Evolutionary conservation across 2,113 vertebrate genomes (phyloP).

Genomic region (Platysteira castanea): DNA sequence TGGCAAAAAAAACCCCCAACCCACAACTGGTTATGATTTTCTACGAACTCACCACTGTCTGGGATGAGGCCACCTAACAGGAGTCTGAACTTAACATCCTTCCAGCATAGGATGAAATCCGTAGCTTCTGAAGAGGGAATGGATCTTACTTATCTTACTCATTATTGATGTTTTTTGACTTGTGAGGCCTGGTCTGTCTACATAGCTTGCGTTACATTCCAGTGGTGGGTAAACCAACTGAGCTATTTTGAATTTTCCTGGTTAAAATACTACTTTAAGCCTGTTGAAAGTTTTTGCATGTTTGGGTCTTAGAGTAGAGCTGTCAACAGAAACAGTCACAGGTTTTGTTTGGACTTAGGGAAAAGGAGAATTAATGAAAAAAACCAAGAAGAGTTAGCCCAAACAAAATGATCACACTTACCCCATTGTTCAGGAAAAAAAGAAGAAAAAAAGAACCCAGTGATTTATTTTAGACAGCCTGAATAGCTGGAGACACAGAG

Average conservation of each 20-base stretch:
- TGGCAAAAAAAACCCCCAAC: neutral
- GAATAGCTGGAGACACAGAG: slow-evolving; percentile 36
- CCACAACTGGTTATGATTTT: neutral
- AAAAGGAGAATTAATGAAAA: neutral
- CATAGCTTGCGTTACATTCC: neutral
- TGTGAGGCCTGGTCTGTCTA: neutral
- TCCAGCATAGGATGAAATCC: neutral
- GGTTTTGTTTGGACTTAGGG: neutral
- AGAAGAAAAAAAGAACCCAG: neutral
- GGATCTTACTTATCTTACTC: neutral
- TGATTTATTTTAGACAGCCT: slow-evolving; percentile 47
- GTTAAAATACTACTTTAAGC: neutral
- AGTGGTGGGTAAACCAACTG: neutral
- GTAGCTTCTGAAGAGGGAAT: neutral
- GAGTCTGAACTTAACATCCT: neutral
- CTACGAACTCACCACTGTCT: neutral
- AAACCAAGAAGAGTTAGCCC: neutral
- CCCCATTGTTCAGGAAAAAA: neutral
- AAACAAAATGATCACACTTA: neutral
- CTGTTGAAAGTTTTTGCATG: neutral
- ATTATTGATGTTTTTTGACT: neutral
- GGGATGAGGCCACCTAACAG: slow-evolving; percentile 29
- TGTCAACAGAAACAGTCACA: neutral
- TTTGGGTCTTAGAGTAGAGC: neutral
- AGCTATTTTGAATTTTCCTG: neutral